Base-by-base conservation (phyloP, 1,140 invertebrate species). In the Sitodiplosis mosellana region DNA sequence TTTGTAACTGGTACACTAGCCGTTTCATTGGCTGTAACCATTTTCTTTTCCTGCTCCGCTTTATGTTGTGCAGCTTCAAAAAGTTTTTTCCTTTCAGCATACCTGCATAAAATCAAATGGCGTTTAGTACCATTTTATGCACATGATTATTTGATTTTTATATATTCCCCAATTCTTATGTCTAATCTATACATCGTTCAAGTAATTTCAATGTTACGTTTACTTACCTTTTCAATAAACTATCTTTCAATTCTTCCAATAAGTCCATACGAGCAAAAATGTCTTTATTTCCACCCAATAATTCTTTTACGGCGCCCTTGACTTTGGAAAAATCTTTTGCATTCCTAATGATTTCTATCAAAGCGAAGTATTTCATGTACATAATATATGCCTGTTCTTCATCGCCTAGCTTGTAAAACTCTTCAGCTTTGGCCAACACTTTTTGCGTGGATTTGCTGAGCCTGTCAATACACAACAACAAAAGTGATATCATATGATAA, bases 341-440 rank as follows among this genome's bases (percentile, higher is more conserved):
- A 11, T 65, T 71, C 49, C 67, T 71, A 45, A 80, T 65, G 51
- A 61, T 69, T 2, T 68, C 59, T 0, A 83, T 57, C 12, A 77
- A 59, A 34, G 72, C 70, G 18, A 82, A 65, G 60, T 78, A 86
- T 59, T 77, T 76, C 72, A 78, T 78, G 49, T 75, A 81, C 33
- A 70, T 65, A 20, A 86, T 70, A 54, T 79, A 87, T 1, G 79
- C 76, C 38, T 63, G 53, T 56, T 83, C 80, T 54, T 83, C 74
- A 53, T 85, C 77, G 4, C 74, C 73, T 19, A 67, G 59, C n/a
- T 61, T 55, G 15, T 63, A 63, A 38, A 62, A 54, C 27, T 69
- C 54, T 46, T 79, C 69, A 7, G 75, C 80, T 41, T 60, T 63
- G 22, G 70, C 60, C 50, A 71, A 72, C 45, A 83, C 59, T 56